phyloP scores from a whole-genome alignment of 2,113 vertebrate species.

The Uria aalge region DNA sequence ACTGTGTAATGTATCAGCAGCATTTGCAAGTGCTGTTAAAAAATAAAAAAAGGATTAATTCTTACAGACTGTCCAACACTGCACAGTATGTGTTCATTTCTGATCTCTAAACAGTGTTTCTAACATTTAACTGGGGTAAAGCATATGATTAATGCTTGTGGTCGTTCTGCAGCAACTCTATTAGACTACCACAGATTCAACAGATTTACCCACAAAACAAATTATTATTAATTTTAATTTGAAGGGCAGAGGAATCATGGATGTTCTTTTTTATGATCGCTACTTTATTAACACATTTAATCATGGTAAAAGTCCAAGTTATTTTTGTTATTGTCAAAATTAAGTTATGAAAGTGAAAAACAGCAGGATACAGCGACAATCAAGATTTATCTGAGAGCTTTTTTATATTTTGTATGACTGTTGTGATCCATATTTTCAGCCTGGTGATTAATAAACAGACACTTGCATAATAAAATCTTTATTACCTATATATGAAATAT shows the following conservation, averaged over 20 bases:
- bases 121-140: slow-evolving; percentile 20
- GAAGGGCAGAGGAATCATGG: background rate
- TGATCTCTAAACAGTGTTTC: background rate
- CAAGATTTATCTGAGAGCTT: background rate
- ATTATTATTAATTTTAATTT: slow-evolving; percentile 26
- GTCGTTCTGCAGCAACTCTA: slow-evolving; percentile 18
- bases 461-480: background rate
- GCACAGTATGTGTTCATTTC: background rate
- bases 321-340: slow-evolving; percentile 9
- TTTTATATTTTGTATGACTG: background rate
- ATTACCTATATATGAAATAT: background rate
- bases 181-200: background rate
- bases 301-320: background rate
- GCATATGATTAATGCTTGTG: slow-evolving; percentile 24
- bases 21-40: background rate
- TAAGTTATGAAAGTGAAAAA: background rate
- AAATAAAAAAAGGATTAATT: slow-evolving; percentile 6
- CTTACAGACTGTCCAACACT: background rate
- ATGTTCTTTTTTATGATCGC: background rate
- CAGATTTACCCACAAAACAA: slow-evolving; percentile 1
- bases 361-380: background rate
- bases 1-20: background rate
- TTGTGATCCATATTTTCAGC: background rate
- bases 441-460: slow-evolving; percentile 1
- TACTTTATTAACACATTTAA: slow-evolving; percentile 18